phyloP scores from a whole-genome alignment of 2,113 vertebrate species.

The Rafetus swinhoei region DNA sequence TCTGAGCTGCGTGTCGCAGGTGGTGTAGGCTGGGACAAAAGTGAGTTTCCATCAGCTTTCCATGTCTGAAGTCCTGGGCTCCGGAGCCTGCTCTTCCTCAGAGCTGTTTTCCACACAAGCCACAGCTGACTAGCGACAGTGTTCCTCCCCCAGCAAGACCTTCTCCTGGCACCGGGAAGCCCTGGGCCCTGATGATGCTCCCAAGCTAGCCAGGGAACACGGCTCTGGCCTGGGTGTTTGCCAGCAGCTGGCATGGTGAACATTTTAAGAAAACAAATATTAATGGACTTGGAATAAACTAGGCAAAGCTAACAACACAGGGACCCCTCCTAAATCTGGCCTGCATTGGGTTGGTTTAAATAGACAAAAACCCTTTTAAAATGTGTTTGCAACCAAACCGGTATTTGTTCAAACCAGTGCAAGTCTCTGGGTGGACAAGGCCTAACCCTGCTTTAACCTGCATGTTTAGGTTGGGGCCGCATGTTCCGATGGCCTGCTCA shows the following conservation, averaged over 20 bases:
- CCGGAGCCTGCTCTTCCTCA: background rate
- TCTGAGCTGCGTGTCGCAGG: background rate
- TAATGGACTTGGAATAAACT: background rate
- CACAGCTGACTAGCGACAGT: background rate
- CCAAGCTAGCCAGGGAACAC: background rate
- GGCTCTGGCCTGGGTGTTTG: background rate
- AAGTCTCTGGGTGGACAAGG: background rate
- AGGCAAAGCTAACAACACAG: background rate
- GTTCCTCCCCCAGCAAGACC: background rate
- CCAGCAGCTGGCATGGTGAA: background rate
- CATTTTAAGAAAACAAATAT: background rate
- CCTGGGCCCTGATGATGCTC: background rate
- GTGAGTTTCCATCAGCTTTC: background rate
- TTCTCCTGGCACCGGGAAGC: background rate
- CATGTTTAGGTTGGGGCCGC: background rate
- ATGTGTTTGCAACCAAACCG: background rate
- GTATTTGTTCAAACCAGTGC: background rate
- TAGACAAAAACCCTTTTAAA: background rate
- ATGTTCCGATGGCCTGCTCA: background rate
- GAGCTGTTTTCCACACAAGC: too few species aligned
- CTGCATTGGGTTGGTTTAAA: background rate
- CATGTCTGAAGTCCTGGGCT: too few species aligned
- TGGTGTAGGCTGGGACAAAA: background rate
- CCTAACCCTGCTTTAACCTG: background rate
- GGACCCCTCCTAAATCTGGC: background rate